Percentiles rank a stretch among this genome's conserved stretches.
These are phyloP conservation scores for Thamnaconus septentrionalis DNA, from an alignment of 2,113 vertebrate species.

Conservation along the genomic window DNA sequence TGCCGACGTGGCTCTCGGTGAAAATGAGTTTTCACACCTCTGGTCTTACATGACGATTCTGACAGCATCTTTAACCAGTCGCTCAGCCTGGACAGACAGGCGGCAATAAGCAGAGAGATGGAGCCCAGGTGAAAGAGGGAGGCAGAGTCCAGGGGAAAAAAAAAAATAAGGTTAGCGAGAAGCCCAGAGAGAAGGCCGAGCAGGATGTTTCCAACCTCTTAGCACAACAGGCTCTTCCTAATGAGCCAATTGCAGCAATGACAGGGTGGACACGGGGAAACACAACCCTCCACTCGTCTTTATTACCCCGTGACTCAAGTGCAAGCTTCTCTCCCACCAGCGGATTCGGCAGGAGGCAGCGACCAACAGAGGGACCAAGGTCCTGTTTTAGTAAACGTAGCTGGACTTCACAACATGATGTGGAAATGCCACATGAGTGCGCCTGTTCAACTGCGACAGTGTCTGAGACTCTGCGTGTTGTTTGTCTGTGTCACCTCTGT, in stretches of 20 bases:
- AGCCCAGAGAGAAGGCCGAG: background rate
- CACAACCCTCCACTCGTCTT: slow-evolving; percentile 43
- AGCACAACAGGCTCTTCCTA: slow-evolving; percentile 30
- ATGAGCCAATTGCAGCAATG: slow-evolving; percentile 49
- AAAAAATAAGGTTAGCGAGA: slow-evolving; percentile 26
- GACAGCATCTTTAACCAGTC: slow-evolving; percentile 26
- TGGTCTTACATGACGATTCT: slow-evolving; percentile 40
- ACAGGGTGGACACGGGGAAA: slow-evolving; percentile 22
- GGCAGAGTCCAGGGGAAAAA: background rate
- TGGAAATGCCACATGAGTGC: too few species aligned
- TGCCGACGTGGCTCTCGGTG: too few species aligned
- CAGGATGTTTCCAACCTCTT: slow-evolving; percentile 6
- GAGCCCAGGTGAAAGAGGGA: slow-evolving; percentile 5
- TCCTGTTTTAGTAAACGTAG: too few species aligned
- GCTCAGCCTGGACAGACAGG: slow-evolving; percentile 16
- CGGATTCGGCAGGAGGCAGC: slow-evolving; percentile 38
- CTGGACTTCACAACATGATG: too few species aligned
- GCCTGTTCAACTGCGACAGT: too few species aligned
- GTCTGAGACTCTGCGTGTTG: too few species aligned
- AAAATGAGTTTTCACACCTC: too few species aligned
- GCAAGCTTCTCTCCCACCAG: slow-evolving; percentile 16
- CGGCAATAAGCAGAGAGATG: slow-evolving; percentile 22
- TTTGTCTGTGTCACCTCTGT: too few species aligned
- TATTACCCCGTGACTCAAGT: slow-evolving; percentile 33
- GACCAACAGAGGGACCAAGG: background rate